These are phyloP conservation scores for Apis laboriosa DNA, from an alignment of 1,140 invertebrate species.

Conservation along the genomic window DNA sequence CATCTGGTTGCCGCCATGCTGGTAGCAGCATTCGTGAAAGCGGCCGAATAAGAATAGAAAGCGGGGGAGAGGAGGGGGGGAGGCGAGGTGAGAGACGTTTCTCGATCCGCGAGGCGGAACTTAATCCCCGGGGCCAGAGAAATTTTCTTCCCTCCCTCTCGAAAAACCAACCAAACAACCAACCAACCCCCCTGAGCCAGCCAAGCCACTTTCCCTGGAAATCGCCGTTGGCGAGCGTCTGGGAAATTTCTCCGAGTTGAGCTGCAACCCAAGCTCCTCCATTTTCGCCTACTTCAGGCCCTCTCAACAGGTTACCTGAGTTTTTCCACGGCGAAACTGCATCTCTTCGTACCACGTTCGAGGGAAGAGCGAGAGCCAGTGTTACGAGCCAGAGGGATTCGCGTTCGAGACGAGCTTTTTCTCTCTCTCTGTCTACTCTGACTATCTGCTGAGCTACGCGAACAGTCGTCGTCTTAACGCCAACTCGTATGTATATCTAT, in stretches of 20 bases:
- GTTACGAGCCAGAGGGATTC: background rate
- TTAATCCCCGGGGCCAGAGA: slow-evolving; percentile 52
- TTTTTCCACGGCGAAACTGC: slow-evolving; percentile 55
- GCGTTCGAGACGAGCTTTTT: background rate
- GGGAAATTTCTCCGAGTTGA: slow-evolving; percentile 71
- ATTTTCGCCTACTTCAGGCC: slow-evolving; percentile 65
- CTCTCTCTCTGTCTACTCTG: background rate
- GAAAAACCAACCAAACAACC: slow-evolving; percentile 42
- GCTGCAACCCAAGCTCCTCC: slow-evolving; percentile 58
- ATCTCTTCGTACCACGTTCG: background rate
- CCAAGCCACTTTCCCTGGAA: slow-evolving; percentile 65
- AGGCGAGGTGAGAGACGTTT: slow-evolving; percentile 5
- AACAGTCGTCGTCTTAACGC: slow-evolving; percentile 4
- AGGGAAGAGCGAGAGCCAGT: background rate
- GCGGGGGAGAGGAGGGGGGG: background rate
- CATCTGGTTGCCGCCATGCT: slow-evolving; percentile 26
- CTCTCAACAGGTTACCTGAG: slow-evolving; percentile 73
- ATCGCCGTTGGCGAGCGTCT: slow-evolving; percentile 65
- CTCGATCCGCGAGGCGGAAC: slow-evolving; percentile 6
- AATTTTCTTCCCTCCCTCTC: slow-evolving; percentile 52
- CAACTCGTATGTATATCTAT: too few species aligned
- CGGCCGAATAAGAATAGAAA: slow-evolving; percentile 24
- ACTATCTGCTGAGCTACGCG: too few species aligned
- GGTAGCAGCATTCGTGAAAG: slow-evolving; percentile 20
- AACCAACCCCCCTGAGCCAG: slow-evolving; percentile 15